Evolutionary conservation across 2,797 vertebrate genomes (phyloP), one percentile per base, ranked within the genome.

Genomic region (Propithecus perrieri): DNA sequence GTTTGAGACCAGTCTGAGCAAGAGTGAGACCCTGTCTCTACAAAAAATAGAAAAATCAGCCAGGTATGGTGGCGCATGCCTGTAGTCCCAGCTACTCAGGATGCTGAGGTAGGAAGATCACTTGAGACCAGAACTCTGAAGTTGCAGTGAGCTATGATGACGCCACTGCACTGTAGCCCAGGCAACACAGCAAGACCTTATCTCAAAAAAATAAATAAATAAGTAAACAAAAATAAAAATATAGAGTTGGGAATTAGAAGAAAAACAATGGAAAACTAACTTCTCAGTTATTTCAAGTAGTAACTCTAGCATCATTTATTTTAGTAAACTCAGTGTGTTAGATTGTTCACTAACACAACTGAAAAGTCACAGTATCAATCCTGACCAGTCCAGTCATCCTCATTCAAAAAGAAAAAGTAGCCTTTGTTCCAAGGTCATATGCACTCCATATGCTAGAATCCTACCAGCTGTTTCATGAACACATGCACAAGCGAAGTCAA

Each of bases 181-280:
- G 15, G 63, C 63, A n/a, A n/a, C 33, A 35, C 15, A 63, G 61
- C 61, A 63, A 65, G 63, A 65, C 17, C 33, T 65, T 65, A 18
- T 65, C 63, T 65, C 33, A n/a, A 69, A 57, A 69, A 69, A 71
- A 38, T 69, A 65, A 65, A 30, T 65, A 65, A 65, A 33, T 65
- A 65, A 65, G 38, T 41, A 41, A 71, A 22, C 18, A 35, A 35
- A n/a, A 69, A 35, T 69, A 95, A 95, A 97, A 97, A 93, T 72
- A 78, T 35, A 85, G 76, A 63, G 78, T 35, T 85, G 63, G 59
- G 43, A 84, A 75, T 55, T 48, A 35, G 30, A 95, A 89, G 38
- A 80, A 89, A 86, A 92, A n/a, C 38, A 91, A 20, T 48, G 11
- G 59, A 92, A 89, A 84, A 7, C 57, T 89, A 72, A 80, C 43